Conservation (phyloP, 2,888 invertebrate genomes). For the Salticus scenicus region DNA sequence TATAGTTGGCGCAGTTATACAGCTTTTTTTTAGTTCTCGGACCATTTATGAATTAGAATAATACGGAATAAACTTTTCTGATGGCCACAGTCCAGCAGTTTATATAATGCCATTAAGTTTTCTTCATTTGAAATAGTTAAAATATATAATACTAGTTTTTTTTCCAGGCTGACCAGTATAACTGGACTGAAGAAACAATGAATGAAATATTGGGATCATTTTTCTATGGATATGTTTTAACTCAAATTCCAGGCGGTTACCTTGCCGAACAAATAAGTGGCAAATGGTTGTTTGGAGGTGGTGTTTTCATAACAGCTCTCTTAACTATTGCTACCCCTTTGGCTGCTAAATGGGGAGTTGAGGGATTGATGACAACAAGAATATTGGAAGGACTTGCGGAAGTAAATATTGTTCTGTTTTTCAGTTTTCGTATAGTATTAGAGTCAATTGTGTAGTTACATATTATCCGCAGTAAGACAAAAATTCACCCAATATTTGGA, state of each 20-base stretch:
- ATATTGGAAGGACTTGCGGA: conserved; percentile 71
- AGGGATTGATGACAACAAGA: conserved; percentile 65
- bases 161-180: neutral
- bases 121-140: too few relatives aligned
- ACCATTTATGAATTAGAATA: too few relatives aligned
- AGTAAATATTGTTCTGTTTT: conserved; percentile 39
- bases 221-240: conserved; percentile 72
- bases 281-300: conserved; percentile 71
- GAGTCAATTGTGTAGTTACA: too few relatives aligned
- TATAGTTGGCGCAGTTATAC: too few relatives aligned
- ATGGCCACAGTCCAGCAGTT: too few relatives aligned
- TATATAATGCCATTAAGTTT: too few relatives aligned
- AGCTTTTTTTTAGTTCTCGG: too few relatives aligned
- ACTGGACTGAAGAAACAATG: neutral
- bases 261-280: conserved; percentile 69
- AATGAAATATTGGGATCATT: conserved; percentile 59
- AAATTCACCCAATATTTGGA: too few relatives aligned
- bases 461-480: too few relatives aligned
- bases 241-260: conserved; percentile 71
- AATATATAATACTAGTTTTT: too few relatives aligned
- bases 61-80: too few relatives aligned
- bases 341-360: conserved; percentile 63
- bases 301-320: conserved; percentile 70
- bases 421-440: too few relatives aligned
- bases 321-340: conserved; percentile 70